A percentile compares a stretch with the other conserved stretches of the same genome.
Evolutionary conservation across 37 sponge, comb jelly and placozoan genomes (phyloP).

Genomic region (Oopsacas minuta): DNA sequence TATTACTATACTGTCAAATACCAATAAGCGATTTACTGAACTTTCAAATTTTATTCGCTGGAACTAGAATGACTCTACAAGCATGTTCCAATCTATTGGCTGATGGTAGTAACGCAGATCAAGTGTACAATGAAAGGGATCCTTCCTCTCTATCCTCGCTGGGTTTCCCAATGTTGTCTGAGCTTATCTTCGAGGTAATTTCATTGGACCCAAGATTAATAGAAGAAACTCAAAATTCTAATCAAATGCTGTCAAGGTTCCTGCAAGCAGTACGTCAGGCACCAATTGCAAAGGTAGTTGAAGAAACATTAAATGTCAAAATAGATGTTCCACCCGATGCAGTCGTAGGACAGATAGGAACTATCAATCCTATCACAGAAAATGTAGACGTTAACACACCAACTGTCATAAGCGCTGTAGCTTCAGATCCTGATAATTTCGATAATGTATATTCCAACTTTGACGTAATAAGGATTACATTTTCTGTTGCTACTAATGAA

Average conservation of each 20-base stretch:
- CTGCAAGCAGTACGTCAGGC: not conserved
- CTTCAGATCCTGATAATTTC: constrained; percentile 31
- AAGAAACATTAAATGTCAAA: not conserved
- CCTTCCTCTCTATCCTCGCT: not conserved
- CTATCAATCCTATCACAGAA: not conserved
- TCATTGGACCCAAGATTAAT: not conserved
- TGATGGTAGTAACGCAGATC: constrained; percentile 42
- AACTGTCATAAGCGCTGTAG: constrained; percentile 32
- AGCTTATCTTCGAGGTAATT: not conserved
- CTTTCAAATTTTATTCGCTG: constrained; percentile 19
- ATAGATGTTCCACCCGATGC: not conserved
- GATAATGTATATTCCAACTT: constrained; percentile 40
- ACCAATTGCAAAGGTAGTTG: not conserved
- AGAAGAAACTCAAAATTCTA: not conserved
- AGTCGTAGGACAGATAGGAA: not conserved
- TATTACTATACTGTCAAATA: constrained; percentile 38
- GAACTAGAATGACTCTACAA: constrained; percentile 23
- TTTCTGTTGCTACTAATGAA: constrained; percentile 38
- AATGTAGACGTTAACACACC: constrained; percentile 48
- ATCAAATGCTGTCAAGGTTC: not conserved
- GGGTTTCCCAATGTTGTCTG: not conserved
- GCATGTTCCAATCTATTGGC: constrained; percentile 60
- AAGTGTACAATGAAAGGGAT: constrained; percentile 31
- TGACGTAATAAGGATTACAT: constrained; percentile 53
- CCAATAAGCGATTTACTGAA: constrained; percentile 27